phyloP scores from a whole-genome alignment of 2,797 vertebrate genomes.

The Enteromius afrohamiltoni region DNA sequence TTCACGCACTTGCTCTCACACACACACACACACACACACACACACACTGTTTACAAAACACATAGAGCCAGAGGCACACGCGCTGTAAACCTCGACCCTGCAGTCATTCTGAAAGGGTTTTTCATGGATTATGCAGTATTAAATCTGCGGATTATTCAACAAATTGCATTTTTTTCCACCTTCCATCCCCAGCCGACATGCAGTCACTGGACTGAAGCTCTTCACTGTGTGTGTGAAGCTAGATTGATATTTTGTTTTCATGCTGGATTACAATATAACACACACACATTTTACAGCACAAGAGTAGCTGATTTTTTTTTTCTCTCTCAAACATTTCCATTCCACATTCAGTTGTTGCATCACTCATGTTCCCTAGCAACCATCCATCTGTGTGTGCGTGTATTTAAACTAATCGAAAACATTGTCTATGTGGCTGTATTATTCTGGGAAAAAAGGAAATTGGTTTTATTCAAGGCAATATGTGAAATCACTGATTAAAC shows the following conservation, averaged over 20 bases:
- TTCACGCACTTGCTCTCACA: conserved; percentile 58
- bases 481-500: not conserved
- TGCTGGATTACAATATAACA: conserved; percentile 42
- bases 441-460: not conserved
- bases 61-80: conserved; percentile 70
- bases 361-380: conserved; percentile 79
- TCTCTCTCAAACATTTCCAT: conserved; percentile 59
- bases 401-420: not conserved
- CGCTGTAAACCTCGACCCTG: conserved; percentile 77
- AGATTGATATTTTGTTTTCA: conserved; percentile 56
- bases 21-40: too few relatives aligned
- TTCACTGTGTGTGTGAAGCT: conserved; percentile 53
- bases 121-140: conserved; percentile 80
- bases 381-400: conserved; percentile 66
- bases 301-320: not conserved
- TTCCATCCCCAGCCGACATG: conserved; percentile 66
- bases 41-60: conserved; percentile 57
- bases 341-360: conserved; percentile 77
- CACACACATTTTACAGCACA: conserved; percentile 18
- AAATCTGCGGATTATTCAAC: conserved; percentile 90
- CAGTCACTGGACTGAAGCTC: conserved; percentile 75
- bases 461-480: not conserved
- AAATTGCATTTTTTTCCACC: conserved; percentile 77
- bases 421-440: not conserved
- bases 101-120: conserved; percentile 81